phyloP scores from a whole-genome alignment of 2,113 vertebrate genomes.

The Platysternon megacephalum region DNA sequence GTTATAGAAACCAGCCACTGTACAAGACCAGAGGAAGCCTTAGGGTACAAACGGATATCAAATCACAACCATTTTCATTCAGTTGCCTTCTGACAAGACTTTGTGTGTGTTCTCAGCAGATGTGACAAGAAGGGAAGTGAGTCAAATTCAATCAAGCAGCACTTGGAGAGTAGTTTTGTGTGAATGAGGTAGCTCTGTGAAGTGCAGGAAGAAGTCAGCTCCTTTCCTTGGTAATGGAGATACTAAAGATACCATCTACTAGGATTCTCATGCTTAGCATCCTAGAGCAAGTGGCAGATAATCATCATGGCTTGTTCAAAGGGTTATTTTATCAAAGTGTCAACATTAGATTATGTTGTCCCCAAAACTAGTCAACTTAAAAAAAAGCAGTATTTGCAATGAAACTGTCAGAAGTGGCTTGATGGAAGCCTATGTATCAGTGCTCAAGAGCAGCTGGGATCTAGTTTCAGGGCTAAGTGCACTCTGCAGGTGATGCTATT shows the following conservation, averaged over 20 bases:
- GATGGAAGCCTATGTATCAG: background rate
- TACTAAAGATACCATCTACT: background rate
- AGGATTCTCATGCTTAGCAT: background rate
- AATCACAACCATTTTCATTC: background rate
- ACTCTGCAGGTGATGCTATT: background rate
- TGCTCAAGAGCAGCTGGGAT: background rate
- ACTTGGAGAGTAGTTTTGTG: no score
- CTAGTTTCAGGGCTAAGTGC: background rate
- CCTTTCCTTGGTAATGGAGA: background rate
- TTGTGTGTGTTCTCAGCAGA: background rate
- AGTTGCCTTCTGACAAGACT: background rate
- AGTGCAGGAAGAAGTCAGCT: background rate
- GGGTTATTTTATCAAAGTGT: no score
- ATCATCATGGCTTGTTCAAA: background rate
- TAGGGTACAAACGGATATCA: background rate
- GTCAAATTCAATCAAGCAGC: background rate
- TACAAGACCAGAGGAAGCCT: background rate
- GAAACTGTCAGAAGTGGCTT: background rate
- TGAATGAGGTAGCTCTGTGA: no score
- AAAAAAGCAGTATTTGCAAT: background rate
- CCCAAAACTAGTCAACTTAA: background rate
- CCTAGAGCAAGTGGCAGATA: background rate
- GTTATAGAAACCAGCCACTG: background rate
- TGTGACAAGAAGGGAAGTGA: background rate
- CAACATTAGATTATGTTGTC: background rate